phyloP scores from a whole-genome alignment of 1,140 invertebrate genomes.

The Ptiloglossa arizonensis region DNA sequence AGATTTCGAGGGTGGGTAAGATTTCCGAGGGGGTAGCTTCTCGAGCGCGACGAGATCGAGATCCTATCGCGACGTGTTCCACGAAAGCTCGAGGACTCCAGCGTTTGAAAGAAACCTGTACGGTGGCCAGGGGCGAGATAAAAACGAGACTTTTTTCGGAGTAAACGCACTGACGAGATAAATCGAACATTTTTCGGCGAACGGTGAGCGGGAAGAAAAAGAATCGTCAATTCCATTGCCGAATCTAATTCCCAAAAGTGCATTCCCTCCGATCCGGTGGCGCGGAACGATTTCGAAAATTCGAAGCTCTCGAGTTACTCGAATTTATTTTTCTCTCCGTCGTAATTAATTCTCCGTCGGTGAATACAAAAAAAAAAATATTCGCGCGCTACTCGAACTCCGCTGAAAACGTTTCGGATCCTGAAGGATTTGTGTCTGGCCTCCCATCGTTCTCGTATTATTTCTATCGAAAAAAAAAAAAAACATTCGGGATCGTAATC shows the following conservation, averaged over 20 bases:
- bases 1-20: too few species aligned
- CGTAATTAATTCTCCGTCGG: too few species aligned
- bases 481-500: conserved; percentile 6
- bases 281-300: background rate
- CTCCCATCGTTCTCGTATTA: background rate
- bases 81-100: conserved; percentile 41
- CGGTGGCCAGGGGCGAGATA: conserved; percentile 7
- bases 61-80: conserved; percentile 41
- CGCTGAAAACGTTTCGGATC: background rate
- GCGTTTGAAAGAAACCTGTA: conserved; percentile 46
- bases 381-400: background rate
- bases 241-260: conserved; percentile 37
- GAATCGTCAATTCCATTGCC: conserved; percentile 26
- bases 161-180: conserved; percentile 34
- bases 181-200: conserved; percentile 40
- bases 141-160: conserved; percentile 9
- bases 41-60: conserved; percentile 46
- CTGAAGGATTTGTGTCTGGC: background rate
- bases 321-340: background rate
- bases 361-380: background rate
- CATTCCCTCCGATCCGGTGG: background rate
- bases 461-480: background rate
- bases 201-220: background rate
- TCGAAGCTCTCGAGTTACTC: background rate
- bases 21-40: conserved; percentile 36